Percentiles rank a stretch among this genome's conserved stretches.
Conservation (phyloP, 2,888 invertebrate genomes). For the Eristalis tenax region DNA sequence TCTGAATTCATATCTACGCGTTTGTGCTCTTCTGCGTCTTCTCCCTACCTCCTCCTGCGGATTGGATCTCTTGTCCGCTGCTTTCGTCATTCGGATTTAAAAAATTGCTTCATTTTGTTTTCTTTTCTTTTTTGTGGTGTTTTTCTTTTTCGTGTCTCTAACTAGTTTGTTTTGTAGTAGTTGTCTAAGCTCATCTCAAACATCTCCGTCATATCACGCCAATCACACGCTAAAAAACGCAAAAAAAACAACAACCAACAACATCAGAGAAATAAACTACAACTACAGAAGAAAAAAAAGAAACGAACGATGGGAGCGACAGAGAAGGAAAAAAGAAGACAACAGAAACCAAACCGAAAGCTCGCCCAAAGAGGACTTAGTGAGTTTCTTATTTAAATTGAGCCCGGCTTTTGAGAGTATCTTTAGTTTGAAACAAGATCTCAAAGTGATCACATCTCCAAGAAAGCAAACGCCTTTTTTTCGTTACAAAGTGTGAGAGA, state of each 20-base stretch:
- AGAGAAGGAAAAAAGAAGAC: not conserved
- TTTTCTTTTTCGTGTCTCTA: not conserved
- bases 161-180: not conserved
- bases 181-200: constrained; percentile 33
- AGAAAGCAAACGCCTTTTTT: not conserved
- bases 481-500: not conserved
- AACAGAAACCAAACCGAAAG: constrained; percentile 21
- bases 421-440: constrained; percentile 70
- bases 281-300: not conserved
- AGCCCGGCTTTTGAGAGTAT: constrained; percentile 52
- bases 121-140: not conserved
- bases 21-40: constrained; percentile 15
- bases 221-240: constrained; percentile 8
- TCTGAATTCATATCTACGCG: constrained; percentile 51
- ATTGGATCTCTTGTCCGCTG: not conserved
- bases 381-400: constrained; percentile 66
- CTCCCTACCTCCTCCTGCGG: not conserved
- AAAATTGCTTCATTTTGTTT: constrained; percentile 27
- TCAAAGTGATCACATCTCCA: constrained; percentile 56
- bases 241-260: constrained; percentile 5
- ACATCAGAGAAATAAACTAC: not conserved
- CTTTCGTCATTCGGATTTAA: constrained; percentile 56
- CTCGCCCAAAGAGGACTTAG: constrained; percentile 15
- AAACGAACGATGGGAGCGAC: not conserved
- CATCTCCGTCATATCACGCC: constrained; percentile 54